Percentiles rank a stretch among this genome's conserved stretches.
Evolutionary conservation across 1,140 invertebrate species (phyloP).

Genomic region (Drosophila neocordata): DNA sequence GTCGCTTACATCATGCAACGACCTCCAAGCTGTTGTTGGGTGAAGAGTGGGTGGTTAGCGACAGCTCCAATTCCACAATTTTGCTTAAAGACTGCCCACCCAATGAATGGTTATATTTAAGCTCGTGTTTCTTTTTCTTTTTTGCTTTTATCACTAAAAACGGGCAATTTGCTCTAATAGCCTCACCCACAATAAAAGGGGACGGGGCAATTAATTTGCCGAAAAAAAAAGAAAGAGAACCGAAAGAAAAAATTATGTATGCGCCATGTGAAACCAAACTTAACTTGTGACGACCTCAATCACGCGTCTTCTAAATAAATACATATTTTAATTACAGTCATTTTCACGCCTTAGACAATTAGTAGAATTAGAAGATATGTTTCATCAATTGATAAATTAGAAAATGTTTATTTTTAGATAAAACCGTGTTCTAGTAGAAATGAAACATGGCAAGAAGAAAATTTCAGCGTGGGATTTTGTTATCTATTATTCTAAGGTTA

Average conservation of each 20-base stretch:
- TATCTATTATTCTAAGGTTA: no score
- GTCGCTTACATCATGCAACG: slow-evolving; percentile 65
- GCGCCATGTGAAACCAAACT: slow-evolving; percentile 51
- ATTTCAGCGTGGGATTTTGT: no score
- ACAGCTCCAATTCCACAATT: slow-evolving; percentile 7
- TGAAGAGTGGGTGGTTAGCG: no score
- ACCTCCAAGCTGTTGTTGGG: slow-evolving; percentile 2
- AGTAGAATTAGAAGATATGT: slow-evolving; percentile 38
- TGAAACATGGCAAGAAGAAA: no score
- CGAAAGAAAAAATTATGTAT: slow-evolving; percentile 61
- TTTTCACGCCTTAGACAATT: slow-evolving; percentile 52
- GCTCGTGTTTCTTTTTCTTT: slow-evolving; percentile 3
- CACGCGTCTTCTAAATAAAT: slow-evolving; percentile 60
- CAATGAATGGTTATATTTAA: slow-evolving; percentile 24
- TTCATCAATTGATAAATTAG: slow-evolving; percentile 29
- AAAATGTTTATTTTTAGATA: background rate
- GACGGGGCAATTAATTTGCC: slow-evolving; percentile 61
- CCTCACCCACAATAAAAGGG: slow-evolving; percentile 59
- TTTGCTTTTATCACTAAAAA: slow-evolving; percentile 28
- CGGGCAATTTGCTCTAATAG: slow-evolving; percentile 63
- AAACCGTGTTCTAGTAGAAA: background rate
- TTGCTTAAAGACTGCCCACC: slow-evolving; percentile 45
- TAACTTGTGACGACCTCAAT: slow-evolving; percentile 49
- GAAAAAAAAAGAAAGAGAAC: slow-evolving; percentile 28
- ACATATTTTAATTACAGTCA: slow-evolving; percentile 45